phyloP scores from a whole-genome alignment of 2,797 vertebrate species.

The Parauchenoglanis ngamensis region DNA sequence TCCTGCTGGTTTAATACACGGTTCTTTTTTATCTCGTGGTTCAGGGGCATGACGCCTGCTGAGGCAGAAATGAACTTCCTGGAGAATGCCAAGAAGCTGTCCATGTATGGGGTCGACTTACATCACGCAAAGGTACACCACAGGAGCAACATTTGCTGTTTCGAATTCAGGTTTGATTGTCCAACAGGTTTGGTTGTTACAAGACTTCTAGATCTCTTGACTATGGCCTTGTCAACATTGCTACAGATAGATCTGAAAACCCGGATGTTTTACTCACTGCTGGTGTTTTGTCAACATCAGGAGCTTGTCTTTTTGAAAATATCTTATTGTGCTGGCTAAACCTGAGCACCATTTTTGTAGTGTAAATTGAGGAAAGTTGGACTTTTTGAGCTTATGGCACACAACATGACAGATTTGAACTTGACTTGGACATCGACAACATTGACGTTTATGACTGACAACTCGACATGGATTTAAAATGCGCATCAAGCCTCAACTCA shows the following conservation, averaged over 20 bases:
- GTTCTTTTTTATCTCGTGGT: constrained; percentile 51
- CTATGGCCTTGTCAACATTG: not conserved
- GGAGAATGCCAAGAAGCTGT: constrained; percentile 98
- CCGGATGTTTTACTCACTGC: too few species aligned
- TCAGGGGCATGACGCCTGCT: constrained; percentile 95
- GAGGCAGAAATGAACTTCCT: constrained; percentile 98
- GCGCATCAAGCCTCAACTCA: not conserved
- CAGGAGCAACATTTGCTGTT: not conserved
- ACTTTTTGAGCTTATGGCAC: not conserved
- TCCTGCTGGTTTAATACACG: constrained; percentile 31
- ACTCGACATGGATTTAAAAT: not conserved
- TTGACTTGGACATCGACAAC: not conserved
- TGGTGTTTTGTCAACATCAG: not conserved
- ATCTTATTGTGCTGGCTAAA: not conserved
- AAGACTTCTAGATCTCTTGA: not conserved
- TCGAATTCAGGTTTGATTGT: not conserved
- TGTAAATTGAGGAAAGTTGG: not conserved
- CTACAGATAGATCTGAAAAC: not conserved
- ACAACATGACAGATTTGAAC: not conserved
- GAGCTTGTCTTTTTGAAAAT: not conserved
- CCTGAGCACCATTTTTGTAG: not conserved
- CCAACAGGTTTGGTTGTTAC: not conserved
- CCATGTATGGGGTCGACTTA: constrained; percentile 98
- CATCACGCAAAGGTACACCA: constrained; percentile 92
- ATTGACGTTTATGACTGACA: not conserved